A percentile compares a stretch with the other conserved stretches of the same genome.
These are phyloP conservation scores for Antrozous pallidus DNA, from an alignment of 2,797 vertebrate species.

Conservation along the genomic window DNA sequence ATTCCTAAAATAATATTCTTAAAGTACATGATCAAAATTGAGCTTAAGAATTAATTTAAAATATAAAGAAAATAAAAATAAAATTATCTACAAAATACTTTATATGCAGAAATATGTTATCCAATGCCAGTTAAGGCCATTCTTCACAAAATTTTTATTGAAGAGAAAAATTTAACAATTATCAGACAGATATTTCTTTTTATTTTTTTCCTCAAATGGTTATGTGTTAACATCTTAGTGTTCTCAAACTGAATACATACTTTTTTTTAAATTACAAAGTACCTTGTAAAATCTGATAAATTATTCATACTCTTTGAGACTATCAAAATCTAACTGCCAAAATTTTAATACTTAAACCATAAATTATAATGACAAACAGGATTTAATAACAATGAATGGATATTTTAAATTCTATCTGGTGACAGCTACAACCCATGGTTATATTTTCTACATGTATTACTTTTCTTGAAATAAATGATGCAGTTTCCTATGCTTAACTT, in stretches of 20 bases:
- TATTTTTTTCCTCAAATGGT: neutral
- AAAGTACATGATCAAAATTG: neutral
- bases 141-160: neutral
- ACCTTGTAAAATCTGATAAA: neutral
- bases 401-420: neutral
- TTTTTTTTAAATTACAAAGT: neutral
- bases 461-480: neutral
- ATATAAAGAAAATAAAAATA: neutral
- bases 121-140: accelerated
- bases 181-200: neutral
- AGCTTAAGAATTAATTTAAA: neutral
- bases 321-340: neutral
- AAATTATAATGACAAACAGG: neutral
- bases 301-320: neutral
- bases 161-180: neutral
- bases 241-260: neutral
- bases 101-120: neutral
- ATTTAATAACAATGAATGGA: neutral
- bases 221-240: neutral
- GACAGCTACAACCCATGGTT: neutral
- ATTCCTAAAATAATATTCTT: neutral
- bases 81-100: neutral
- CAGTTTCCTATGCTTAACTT: neutral
- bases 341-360: neutral
- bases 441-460: neutral